Conservation (phyloP, 2,113 vertebrate genomes). For the Hydrochoerus hydrochaeris region DNA sequence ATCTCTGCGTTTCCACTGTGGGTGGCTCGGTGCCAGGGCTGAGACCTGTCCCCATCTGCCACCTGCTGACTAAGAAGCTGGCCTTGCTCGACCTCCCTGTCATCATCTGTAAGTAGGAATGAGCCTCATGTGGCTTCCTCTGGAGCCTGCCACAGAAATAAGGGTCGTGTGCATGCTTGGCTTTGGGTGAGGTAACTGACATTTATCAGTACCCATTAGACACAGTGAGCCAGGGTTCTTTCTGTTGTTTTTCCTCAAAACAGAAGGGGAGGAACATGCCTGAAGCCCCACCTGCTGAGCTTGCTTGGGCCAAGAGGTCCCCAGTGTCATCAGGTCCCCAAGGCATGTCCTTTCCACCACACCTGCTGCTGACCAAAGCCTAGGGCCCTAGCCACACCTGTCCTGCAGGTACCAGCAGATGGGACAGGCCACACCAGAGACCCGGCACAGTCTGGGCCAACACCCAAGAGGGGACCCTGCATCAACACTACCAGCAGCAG, state of each 20-base stretch:
- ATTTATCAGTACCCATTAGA: not conserved
- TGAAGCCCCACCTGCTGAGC: not conserved
- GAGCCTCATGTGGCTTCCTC: not conserved
- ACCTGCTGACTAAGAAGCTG: not conserved
- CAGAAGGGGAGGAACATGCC: not conserved
- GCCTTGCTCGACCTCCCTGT: not conserved
- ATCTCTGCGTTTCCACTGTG: not conserved
- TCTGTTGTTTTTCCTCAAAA: not conserved
- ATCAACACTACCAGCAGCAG: accelerated
- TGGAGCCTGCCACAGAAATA: not conserved
- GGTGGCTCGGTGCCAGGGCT: not conserved
- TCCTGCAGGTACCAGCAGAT: not conserved
- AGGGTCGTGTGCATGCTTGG: too few species aligned
- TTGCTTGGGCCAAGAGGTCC: not conserved
- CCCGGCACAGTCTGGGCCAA: accelerated
- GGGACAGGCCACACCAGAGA: accelerated
- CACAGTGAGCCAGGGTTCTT: not conserved
- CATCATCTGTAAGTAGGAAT: not conserved
- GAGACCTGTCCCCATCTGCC: too few species aligned
- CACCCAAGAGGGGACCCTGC: too few species aligned
- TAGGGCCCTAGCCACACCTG: accelerated
- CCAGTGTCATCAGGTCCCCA: not conserved
- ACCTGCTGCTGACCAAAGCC: accelerated
- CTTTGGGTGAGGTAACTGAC: accelerated
- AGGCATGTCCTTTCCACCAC: not conserved